Evolutionary conservation across 2,888 invertebrate species (phyloP), one percentile per base, ranked within the genome.

Genomic region (Plagodis dolabraria): DNA sequence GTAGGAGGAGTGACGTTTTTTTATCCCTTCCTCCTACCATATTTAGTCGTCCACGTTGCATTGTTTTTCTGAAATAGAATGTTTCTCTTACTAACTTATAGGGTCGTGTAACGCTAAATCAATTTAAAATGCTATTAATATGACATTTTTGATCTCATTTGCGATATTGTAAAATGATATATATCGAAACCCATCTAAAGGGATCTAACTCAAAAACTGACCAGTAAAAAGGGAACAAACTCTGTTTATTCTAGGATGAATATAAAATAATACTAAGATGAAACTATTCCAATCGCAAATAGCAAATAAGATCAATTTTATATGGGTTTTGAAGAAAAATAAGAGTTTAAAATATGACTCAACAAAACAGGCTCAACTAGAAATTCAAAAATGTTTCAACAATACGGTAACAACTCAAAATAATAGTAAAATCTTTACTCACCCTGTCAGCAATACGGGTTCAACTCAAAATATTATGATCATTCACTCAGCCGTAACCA

Each of bases 41-140:
- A 42, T 5, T 42, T 10, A n/a, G n/a, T n/a, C n/a, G n/a, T n/a
- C n/a, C n/a, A n/a, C n/a, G n/a, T n/a, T n/a, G n/a, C n/a, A n/a
- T n/a, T n/a, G n/a, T n/a, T n/a, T n/a, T n/a, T n/a, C n/a, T n/a
- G n/a, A n/a, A n/a, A n/a, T n/a, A 5, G n/a, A n/a, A n/a, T n/a
- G n/a, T n/a, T n/a, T n/a, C n/a, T n/a, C n/a, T n/a, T n/a, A n/a
- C n/a, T n/a, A n/a, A n/a, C n/a, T n/a, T n/a, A n/a, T 44, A 44
- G 12, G 44, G 44, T 12, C 44, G 35, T 35, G 35, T 35, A 35
- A 11, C 12, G 44, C 12, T 12, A n/a, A 12, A 44, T 44, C 44
- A n/a, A 44, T 44, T 44, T 44, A 44, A 44, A 12, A 44, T 12
- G 44, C 44, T 12, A 44, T 44, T 12, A 44, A 44, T 44, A 44